Percentiles rank a stretch among this genome's conserved stretches.
phyloP scores from a whole-genome alignment of 2,797 vertebrate species.

The Sebastes wilsoni region DNA sequence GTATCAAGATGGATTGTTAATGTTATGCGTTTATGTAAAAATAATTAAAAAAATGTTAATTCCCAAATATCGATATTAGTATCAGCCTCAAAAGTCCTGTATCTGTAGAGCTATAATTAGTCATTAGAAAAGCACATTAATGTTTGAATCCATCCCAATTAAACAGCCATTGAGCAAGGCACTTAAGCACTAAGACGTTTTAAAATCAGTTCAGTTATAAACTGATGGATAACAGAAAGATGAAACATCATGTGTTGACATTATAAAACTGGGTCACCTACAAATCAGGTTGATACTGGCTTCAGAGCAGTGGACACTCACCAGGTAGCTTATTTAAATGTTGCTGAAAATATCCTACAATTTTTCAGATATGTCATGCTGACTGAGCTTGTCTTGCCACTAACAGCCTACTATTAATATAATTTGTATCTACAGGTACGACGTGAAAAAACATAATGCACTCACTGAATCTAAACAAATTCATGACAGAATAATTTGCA shows the following conservation, averaged over 20 bases:
- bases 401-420: neutral
- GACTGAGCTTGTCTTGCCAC: neutral
- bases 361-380: neutral
- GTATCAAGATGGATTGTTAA: neutral
- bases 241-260: neutral
- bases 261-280: slow-evolving; percentile 23
- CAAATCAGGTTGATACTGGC: neutral
- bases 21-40: neutral
- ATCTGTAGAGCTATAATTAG: no score
- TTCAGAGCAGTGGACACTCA: neutral
- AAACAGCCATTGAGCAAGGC: neutral
- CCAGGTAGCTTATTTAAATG: neutral
- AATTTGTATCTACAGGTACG: neutral
- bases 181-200: neutral
- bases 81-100: neutral
- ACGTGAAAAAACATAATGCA: neutral
- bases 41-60: neutral
- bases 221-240: neutral
- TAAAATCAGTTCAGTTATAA: neutral
- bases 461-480: slow-evolving; percentile 25
- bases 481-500: slow-evolving; percentile 27
- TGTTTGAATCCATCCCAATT: neutral
- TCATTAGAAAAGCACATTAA: neutral
- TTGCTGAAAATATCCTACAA: neutral
- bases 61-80: neutral